Percentiles rank a stretch among this genome's conserved stretches.
Conservation (phyloP, 1,140 invertebrate genomes). For the Drosophila ficusphila region DNA sequence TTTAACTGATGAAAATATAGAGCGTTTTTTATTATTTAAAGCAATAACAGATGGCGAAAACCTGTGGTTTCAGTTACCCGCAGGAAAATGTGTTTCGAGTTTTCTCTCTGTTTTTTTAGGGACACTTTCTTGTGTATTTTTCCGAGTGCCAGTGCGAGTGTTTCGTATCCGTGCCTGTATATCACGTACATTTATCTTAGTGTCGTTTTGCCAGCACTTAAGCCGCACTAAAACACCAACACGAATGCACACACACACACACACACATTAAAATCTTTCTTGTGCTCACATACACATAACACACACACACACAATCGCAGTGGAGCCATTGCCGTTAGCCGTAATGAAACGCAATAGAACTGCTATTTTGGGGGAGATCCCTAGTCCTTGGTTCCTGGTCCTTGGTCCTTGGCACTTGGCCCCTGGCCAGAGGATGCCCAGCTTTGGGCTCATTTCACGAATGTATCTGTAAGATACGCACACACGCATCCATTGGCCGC, state of each 20-base stretch:
- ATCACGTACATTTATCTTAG: conserved; percentile 82
- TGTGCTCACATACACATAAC: conserved; percentile 21
- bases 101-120: background rate
- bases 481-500: background rate
- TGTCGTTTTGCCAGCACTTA: conserved; percentile 79
- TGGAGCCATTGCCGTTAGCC: conserved; percentile 66
- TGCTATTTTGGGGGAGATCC: conserved; percentile 46
- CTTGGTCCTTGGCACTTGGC: conserved; percentile 25
- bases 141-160: conserved; percentile 24
- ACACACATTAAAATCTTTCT: conserved; percentile 50
- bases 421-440: conserved; percentile 34
- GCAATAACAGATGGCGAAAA: too few species aligned
- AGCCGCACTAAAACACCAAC: conserved; percentile 71
- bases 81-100: background rate
- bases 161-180: conserved; percentile 29
- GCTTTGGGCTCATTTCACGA: conserved; percentile 28
- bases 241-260: conserved; percentile 14
- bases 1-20: too few species aligned
- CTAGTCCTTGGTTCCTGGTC: background rate
- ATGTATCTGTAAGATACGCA: conserved; percentile 41
- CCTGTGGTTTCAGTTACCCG: too few species aligned
- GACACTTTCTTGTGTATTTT: background rate
- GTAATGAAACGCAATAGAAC: conserved; percentile 79
- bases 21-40: too few species aligned
- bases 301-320: conserved; percentile 12